phyloP scores from a whole-genome alignment of 2,113 vertebrate genomes.

The Chamaea fasciata region DNA sequence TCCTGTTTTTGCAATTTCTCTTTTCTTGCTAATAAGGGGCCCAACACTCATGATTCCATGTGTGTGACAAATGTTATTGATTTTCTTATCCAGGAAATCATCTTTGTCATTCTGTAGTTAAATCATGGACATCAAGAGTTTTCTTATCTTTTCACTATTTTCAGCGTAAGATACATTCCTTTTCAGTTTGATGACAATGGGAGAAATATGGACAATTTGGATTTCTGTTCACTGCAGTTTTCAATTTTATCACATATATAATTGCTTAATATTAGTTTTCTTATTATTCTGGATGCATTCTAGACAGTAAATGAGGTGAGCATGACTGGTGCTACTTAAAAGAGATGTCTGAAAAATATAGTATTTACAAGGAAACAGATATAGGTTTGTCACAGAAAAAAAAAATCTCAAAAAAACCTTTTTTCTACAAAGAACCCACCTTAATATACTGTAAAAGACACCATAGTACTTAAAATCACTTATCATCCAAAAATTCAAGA shows the following conservation, averaged over 20 bases:
- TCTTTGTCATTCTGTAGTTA: not conserved
- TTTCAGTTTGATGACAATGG: not conserved
- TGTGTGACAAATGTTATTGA: not conserved
- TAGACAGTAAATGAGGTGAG: not conserved
- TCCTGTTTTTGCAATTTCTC: not conserved
- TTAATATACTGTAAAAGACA: not conserved
- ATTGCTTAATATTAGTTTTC: not conserved
- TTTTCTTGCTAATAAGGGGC: not conserved
- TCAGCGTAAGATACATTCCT: not conserved
- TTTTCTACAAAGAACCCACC: not conserved
- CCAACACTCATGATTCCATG: not conserved
- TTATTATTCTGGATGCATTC: not conserved
- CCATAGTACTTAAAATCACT: not conserved
- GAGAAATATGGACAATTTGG: not conserved
- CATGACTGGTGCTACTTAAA: not conserved
- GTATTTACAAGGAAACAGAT: not conserved
- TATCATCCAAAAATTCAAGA: not conserved
- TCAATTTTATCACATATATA: not conserved
- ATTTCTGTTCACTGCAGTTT: not conserved
- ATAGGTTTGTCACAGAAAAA: not conserved
- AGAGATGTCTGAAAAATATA: not conserved
- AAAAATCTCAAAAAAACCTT: not conserved
- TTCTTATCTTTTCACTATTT: not conserved
- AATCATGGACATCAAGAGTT: not conserved
- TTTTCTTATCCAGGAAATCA: not conserved